A percentile compares a stretch with the other conserved stretches of the same genome.
These are phyloP conservation scores for Gastrophysa polygoni DNA, from an alignment of 2,888 invertebrate genomes.

Conservation along the genomic window DNA sequence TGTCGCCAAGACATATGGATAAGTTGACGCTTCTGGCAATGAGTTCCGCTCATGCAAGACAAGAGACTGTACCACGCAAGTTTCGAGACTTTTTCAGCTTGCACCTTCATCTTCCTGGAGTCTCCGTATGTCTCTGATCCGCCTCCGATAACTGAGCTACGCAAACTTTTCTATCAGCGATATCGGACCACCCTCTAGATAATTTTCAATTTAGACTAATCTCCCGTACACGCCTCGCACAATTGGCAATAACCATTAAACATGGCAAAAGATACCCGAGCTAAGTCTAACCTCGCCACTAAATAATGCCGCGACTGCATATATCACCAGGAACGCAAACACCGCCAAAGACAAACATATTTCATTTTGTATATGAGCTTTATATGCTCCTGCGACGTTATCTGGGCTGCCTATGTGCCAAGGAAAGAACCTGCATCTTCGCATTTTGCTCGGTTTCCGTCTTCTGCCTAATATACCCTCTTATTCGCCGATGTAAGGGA, in stretches of 20 bases:
- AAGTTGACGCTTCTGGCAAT: too few relatives aligned
- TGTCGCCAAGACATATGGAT: too few relatives aligned
- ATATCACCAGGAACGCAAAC: conserved; percentile 48
- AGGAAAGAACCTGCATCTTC: conserved; percentile 28
- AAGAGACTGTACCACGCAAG: too few relatives aligned
- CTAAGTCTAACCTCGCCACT: conserved; percentile 52
- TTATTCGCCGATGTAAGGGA: conserved; percentile 8
- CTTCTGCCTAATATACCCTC: conserved; percentile 19
- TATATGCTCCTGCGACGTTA: conserved; percentile 53
- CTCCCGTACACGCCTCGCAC: conserved; percentile 51
- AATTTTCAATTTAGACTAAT: conserved; percentile 51
- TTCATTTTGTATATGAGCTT: conserved; percentile 56
- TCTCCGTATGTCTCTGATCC: too few relatives aligned
- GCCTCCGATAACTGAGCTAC: too few relatives aligned
- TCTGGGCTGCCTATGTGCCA: conserved; percentile 53
- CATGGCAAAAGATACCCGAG: conserved; percentile 52
- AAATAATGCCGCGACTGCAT: conserved; percentile 53
- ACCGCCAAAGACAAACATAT: conserved; percentile 55
- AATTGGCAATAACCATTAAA: conserved; percentile 58
- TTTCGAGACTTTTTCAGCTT: too few relatives aligned
- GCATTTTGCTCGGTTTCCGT: conserved; percentile 29
- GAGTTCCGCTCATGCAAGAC: too few relatives aligned
- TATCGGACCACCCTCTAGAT: neutral
- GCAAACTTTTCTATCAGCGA: conserved; percentile 1
- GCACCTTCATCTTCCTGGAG: too few relatives aligned